phyloP scores from a whole-genome alignment of 2,113 vertebrate species.

The Triplophysa rosa region DNA sequence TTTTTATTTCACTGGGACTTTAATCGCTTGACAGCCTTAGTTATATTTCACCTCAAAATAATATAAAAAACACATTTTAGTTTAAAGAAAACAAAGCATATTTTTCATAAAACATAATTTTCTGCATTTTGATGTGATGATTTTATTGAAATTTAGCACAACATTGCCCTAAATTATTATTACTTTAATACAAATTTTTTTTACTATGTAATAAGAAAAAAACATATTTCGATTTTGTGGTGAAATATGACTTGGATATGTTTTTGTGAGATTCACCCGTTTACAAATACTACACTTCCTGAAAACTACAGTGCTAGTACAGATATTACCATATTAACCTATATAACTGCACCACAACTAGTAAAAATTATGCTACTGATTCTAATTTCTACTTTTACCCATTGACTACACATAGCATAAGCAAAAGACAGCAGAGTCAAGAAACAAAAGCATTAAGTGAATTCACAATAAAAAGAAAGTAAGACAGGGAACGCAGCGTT shows the following conservation, averaged over 20 bases:
- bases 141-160: background rate
- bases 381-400: conserved; percentile 31
- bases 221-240: background rate
- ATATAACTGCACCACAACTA: background rate
- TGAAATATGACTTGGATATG: background rate
- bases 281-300: background rate
- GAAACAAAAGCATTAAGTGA: conserved; percentile 38
- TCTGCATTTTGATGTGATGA: background rate
- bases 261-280: background rate
- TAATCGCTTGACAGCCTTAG: no score
- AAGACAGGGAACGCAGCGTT: conserved; percentile 45
- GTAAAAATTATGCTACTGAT: conserved; percentile 5
- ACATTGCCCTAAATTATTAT: background rate
- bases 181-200: background rate
- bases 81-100: background rate
- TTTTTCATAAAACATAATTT: background rate
- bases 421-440: conserved; percentile 37
- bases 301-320: background rate
- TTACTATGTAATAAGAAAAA: background rate
- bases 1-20: no score
- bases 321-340: conserved; percentile 2
- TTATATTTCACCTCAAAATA: no score
- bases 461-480: conserved; percentile 45
- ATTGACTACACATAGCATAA: conserved; percentile 52
- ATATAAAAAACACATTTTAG: no score